Base-by-base conservation (phyloP, 2,113 vertebrate species). In the Planiliza haematocheilus region DNA sequence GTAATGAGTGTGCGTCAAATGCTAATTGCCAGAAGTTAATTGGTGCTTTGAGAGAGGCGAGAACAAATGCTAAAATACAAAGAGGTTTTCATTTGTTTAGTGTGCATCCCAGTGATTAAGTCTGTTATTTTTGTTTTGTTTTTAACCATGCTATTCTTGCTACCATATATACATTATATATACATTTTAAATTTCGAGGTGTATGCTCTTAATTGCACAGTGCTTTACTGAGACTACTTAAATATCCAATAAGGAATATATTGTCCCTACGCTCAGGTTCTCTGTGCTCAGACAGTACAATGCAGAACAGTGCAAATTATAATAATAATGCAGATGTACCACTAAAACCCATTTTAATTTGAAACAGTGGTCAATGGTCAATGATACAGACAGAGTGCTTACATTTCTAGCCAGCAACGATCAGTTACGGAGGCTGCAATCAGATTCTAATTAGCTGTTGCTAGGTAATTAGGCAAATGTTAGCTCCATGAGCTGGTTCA, bases 21-120 rank as follows among this genome's bases (percentile, higher is more conserved):
- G 70, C 52, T 80, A 67, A 89, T 88, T 66, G 80, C 39, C 0
- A 49, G 20, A 51, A 63, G 70, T 39, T 76, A 76, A 87, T 78
- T 61, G 50, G 18, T 11, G 37, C 68, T 75, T 24, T 45, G 50
- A 81, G 68, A 43, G 34, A 68, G 1, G 52, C 68, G 45, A 66
- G 46, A 82, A 63, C 41, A 63, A 71, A 66, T 68, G 37, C 18
- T 42, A 57, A 10, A 30, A 43, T 48, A 11, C 7, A 4, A 50
- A 67, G 37, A 51, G 4, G 14, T 70, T 68, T 58, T 1, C 1
- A 17, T 74, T 60, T 52, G 17, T 67, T 56, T 13, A 21, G 1
- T 59, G 8, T 52, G 46, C 34, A 63, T 16, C 8, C 8, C 50
- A 10, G 24, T 38, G 41, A 57, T 66, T 62, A 37, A 63, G 57